Evolutionary conservation across 2,113 vertebrate species (phyloP).

Genomic region (Oplegnathus fasciatus): DNA sequence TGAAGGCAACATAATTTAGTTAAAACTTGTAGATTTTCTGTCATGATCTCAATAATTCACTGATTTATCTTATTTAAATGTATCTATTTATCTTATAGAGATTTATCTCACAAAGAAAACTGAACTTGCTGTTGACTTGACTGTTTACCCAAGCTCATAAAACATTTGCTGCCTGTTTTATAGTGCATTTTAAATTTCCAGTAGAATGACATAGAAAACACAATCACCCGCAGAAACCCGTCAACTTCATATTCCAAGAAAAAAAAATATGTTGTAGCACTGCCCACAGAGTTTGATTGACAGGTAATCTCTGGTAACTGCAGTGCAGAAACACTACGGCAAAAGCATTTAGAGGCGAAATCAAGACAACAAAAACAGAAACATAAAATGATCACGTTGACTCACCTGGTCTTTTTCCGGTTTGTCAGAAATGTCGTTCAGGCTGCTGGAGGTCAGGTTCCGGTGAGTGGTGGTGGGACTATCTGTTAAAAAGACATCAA

Average conservation of each 20-base stretch:
- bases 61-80: too few relatives aligned
- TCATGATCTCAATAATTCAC: not conserved
- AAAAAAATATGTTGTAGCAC: not conserved
- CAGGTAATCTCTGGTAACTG: not conserved
- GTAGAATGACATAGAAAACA: not conserved
- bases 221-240: not conserved
- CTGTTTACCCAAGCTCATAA: too few relatives aligned
- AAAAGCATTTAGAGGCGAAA: not conserved
- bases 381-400: not conserved
- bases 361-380: not conserved
- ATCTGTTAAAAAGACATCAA: slow-evolving; percentile 83
- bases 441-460: slow-evolving; percentile 92
- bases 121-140: too few relatives aligned
- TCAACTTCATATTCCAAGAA: not conserved
- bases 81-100: too few relatives aligned
- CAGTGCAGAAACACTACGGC: not conserved
- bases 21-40: not conserved
- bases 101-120: too few relatives aligned
- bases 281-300: not conserved
- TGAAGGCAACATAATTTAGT: not conserved
- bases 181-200: not conserved
- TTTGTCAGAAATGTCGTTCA: slow-evolving; percentile 98
- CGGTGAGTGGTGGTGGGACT: slow-evolving; percentile 91
- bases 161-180: not conserved
- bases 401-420: slow-evolving; percentile 98